Base-by-base conservation (phyloP, 2,113 vertebrate genomes). In the Pungitius pungitius region DNA sequence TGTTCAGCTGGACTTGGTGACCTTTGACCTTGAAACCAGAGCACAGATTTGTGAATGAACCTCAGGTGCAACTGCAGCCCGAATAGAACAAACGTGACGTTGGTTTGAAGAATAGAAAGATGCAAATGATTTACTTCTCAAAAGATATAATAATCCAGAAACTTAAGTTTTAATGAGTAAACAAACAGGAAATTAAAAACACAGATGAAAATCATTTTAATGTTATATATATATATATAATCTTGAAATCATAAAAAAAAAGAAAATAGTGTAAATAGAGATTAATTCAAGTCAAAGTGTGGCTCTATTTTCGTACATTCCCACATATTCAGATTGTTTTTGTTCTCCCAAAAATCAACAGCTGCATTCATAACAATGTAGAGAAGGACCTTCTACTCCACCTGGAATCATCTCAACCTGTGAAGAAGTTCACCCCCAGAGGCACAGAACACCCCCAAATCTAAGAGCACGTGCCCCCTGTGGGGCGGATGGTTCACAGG, bases 291-390 rank as follows among this genome's bases (percentile, higher is more conserved):
- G n/a, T n/a, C 45, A 65, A 76, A 43, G 68, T 81, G 82, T 84
- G 79, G 78, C 75, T 89, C 72, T 37, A 69, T 70, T 72, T 59
- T 35, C 51, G 61, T 59, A 88, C 79, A 81, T 74, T 87, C 70
- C 24, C 22, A 77, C 26, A 75, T 7, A 43, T 78, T 86, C 73
- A 76, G 73, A n/a, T 51, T 51, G 39, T 4, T 22, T 51, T 22
- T 22, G n/a, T 20, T 49, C 20, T 47, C 7, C 2, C 2, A 51
- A 22, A 10, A 51, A 24, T 51, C 49, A n/a, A 22, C 2, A 51
- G 49, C n/a, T 51, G 47, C 47, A 24, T 30, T 35, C n/a, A 22
- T 22, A 17, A 49, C 40, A 75, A 35, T 26, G 39, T 55, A 64
- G 58, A 51, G 40, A 42, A 55, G 14, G 14, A 51, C 1, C 7